Evolutionary conservation across 2,888 invertebrate species (phyloP).

Genomic region (Actias luna): DNA sequence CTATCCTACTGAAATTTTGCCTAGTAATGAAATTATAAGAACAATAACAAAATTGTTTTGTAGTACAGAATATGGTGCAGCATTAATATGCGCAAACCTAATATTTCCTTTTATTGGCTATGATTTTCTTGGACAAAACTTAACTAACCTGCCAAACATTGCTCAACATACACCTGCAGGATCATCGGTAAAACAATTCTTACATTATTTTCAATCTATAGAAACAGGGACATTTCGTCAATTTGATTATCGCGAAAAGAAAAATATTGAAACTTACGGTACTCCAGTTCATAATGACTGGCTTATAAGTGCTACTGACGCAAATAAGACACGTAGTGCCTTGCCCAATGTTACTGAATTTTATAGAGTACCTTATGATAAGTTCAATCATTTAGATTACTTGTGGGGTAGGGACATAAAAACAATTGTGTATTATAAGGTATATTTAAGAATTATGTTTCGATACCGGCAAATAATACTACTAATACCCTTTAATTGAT

Average conservation of each 20-base stretch:
- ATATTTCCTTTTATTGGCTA: conserved; percentile 27
- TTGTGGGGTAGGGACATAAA: conserved; percentile 23
- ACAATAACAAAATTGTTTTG: conserved; percentile 22
- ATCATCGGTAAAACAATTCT: conserved; percentile 62
- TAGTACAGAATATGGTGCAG: conserved; percentile 22
- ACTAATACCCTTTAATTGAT: too few relatives aligned
- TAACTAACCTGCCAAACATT: conserved; percentile 29
- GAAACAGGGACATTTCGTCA: conserved; percentile 29
- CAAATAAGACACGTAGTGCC: conserved; percentile 20
- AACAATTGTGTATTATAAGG: conserved; percentile 8
- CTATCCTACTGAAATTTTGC: conserved; percentile 15
- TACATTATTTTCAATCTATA: conserved; percentile 37
- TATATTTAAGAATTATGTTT: neutral
- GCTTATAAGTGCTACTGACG: conserved; percentile 24
- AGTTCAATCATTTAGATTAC: conserved; percentile 29
- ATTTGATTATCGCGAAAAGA: conserved; percentile 32
- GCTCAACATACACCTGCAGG: conserved; percentile 48
- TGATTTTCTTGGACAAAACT: conserved; percentile 25
- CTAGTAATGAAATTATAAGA: conserved; percentile 15
- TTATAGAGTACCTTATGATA: conserved; percentile 20
- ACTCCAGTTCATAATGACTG: conserved; percentile 32
- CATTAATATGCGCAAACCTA: conserved; percentile 25
- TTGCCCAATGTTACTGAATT: conserved; percentile 32
- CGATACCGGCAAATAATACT: too few relatives aligned
- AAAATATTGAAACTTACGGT: conserved; percentile 27